Evolutionary conservation across 2,888 invertebrate species (phyloP).

Genomic region (Emesis castigata): DNA sequence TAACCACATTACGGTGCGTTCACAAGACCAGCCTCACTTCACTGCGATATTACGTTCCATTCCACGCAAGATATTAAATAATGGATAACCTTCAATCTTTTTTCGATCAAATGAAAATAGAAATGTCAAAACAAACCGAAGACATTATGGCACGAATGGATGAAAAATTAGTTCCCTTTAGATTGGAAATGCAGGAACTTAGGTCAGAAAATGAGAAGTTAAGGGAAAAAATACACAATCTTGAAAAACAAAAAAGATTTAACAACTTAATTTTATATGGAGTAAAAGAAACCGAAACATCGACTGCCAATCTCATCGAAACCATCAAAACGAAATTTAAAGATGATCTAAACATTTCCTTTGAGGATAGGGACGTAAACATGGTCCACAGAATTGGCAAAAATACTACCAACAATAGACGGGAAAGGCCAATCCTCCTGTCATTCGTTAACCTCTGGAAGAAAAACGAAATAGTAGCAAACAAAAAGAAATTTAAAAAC

Average conservation of each 20-base stretch:
- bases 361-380: slow-evolving; percentile 22
- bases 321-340: background rate
- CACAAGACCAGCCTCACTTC: too few relatives aligned
- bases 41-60: too few relatives aligned
- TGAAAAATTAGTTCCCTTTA: slow-evolving; percentile 35
- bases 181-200: slow-evolving; percentile 22
- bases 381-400: slow-evolving; percentile 23
- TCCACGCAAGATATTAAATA: slow-evolving; percentile 15
- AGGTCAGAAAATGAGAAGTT: slow-evolving; percentile 18
- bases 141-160: slow-evolving; percentile 33
- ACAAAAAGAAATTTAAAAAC: slow-evolving; percentile 49
- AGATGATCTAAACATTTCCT: slow-evolving; percentile 22
- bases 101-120: slow-evolving; percentile 36
- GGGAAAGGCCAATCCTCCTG: slow-evolving; percentile 29
- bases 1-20: too few relatives aligned
- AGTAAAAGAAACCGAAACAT: slow-evolving; percentile 14
- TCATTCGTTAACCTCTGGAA: slow-evolving; percentile 51
- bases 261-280: slow-evolving; percentile 27
- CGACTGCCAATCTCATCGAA: background rate
- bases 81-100: slow-evolving; percentile 28
- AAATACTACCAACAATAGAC: slow-evolving; percentile 1
- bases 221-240: slow-evolving; percentile 19
- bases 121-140: slow-evolving; percentile 43
- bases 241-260: slow-evolving; percentile 17
- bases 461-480: slow-evolving; percentile 50